These are phyloP conservation scores for Paraplagusia blochii DNA, from an alignment of 2,113 vertebrate genomes.

Conservation along the genomic window DNA sequence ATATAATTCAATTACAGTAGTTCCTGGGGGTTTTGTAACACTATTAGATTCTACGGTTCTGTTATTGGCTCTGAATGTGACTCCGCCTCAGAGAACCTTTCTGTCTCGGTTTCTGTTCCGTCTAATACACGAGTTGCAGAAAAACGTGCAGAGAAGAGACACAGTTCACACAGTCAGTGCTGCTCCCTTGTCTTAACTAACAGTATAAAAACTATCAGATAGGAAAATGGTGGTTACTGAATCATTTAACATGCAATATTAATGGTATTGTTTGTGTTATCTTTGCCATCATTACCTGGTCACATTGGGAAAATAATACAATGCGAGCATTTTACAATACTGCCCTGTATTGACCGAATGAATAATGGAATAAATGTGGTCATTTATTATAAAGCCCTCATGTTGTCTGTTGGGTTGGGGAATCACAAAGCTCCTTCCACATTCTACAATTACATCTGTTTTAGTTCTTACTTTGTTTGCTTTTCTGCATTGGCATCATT, in stretches of 20 bases:
- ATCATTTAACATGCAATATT: slow-evolving; percentile 53
- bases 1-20: slow-evolving; percentile 45
- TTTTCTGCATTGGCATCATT: too few relatives aligned
- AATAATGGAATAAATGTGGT: slow-evolving; percentile 67
- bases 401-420: too few relatives aligned
- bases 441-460: too few relatives aligned
- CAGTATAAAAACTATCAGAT: slow-evolving; percentile 44
- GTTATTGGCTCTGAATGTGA: slow-evolving; percentile 21
- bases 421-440: too few relatives aligned
- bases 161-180: slow-evolving; percentile 13
- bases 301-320: slow-evolving; percentile 50
- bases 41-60: slow-evolving; percentile 48
- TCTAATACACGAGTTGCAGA: slow-evolving; percentile 13
- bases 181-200: slow-evolving; percentile 43
- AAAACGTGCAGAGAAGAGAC: slow-evolving; percentile 24
- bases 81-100: slow-evolving; percentile 21
- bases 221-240: slow-evolving; percentile 40
- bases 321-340: slow-evolving; percentile 68
- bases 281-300: slow-evolving; percentile 55
- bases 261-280: slow-evolving; percentile 28
- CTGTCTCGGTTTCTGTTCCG: slow-evolving; percentile 18
- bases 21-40: slow-evolving; percentile 65
- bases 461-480: too few relatives aligned
- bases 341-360: slow-evolving; percentile 70
- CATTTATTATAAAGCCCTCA: slow-evolving; percentile 48